These are phyloP conservation scores for Euwallacea similis DNA, from an alignment of 1,140 invertebrate species.

Conservation along the genomic window DNA sequence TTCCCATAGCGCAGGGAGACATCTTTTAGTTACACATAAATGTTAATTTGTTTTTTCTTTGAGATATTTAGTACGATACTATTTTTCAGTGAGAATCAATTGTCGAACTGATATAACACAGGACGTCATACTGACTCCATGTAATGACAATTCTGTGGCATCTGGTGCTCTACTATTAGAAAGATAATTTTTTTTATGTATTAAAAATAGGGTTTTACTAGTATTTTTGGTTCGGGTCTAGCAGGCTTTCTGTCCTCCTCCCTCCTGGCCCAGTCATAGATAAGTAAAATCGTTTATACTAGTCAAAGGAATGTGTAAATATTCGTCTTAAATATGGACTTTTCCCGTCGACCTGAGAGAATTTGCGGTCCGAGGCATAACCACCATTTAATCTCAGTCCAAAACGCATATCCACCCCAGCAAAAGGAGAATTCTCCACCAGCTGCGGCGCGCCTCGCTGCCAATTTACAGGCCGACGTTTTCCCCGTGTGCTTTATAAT, in stretches of 20 bases:
- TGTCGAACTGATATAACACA: too few relatives aligned
- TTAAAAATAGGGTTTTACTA: too few relatives aligned
- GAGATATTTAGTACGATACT: too few relatives aligned
- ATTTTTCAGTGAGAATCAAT: too few relatives aligned
- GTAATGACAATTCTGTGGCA: too few relatives aligned
- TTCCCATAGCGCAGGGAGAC: too few relatives aligned
- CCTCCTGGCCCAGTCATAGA: neutral
- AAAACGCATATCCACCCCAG: neutral
- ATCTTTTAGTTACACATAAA: too few relatives aligned
- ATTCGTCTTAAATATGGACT: neutral
- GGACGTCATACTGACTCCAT: too few relatives aligned
- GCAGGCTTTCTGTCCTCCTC: neutral
- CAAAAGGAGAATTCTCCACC: neutral
- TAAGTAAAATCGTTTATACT: conserved; percentile 14
- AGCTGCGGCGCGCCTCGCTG: neutral
- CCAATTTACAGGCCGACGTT: neutral
- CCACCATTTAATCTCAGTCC: neutral
- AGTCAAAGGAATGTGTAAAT: conserved; percentile 28
- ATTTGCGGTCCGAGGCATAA: neutral
- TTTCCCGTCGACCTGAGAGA: conserved; percentile 3
- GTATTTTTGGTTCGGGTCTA: neutral
- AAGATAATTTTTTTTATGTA: too few relatives aligned
- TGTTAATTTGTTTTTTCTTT: too few relatives aligned
- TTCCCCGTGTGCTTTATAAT: conserved; percentile 13
- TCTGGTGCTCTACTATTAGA: too few relatives aligned